Evolutionary conservation across 2,113 vertebrate genomes (phyloP).

Genomic region (Nothoprocta pentlandii): DNA sequence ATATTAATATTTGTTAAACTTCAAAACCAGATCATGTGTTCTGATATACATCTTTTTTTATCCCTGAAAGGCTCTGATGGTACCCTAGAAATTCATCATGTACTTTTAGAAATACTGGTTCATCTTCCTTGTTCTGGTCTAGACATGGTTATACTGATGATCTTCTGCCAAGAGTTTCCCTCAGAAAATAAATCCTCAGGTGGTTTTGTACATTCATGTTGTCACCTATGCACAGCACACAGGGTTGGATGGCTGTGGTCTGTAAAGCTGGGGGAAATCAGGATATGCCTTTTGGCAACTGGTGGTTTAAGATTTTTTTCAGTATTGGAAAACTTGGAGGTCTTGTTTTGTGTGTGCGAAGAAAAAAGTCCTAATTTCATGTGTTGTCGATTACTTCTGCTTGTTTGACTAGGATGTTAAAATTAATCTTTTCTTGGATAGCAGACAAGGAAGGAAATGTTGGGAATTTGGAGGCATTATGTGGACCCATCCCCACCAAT

Average conservation of each 20-base stretch:
- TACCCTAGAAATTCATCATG: conserved; percentile 51
- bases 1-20: too few relatives aligned
- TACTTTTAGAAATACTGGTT: conserved; percentile 41
- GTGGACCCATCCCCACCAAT: background rate
- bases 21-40: conserved; percentile 44
- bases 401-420: background rate
- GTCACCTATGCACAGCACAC: background rate
- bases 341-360: background rate
- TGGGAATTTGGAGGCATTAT: background rate
- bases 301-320: background rate
- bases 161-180: background rate
- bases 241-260: background rate
- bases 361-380: background rate
- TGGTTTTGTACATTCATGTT: background rate
- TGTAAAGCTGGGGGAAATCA: conserved; percentile 11
- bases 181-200: background rate
- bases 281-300: background rate
- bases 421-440: conserved; percentile 14
- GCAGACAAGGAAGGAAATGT: conserved; percentile 11
- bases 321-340: background rate
- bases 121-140: background rate
- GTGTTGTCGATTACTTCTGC: background rate
- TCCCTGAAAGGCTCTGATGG: conserved; percentile 22
- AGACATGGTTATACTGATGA: background rate
- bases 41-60: conserved; percentile 47